Evolutionary conservation across 2,888 invertebrate species (phyloP), one percentile per base, ranked within the genome.

Genomic region (Embidobia sp.): DNA sequence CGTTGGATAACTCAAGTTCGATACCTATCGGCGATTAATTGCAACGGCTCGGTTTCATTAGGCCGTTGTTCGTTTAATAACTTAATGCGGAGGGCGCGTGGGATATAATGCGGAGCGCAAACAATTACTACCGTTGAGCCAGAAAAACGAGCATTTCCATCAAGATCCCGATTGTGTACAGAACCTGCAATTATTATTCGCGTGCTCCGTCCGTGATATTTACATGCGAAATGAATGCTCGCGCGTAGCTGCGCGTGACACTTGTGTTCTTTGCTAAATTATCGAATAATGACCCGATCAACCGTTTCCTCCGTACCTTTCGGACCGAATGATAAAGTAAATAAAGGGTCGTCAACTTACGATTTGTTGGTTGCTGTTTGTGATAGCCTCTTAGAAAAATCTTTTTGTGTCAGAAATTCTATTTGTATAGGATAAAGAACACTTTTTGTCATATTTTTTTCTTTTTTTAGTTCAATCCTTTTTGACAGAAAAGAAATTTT

Each of bases 281-380:
- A 27, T 55, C 76, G 19, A 76, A 78, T 76, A 78, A 76, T 76
- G 33, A 53, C 55, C 42, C 18, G 76, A 64, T 33, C 31, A 59
- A 37, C 44, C 48, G 22, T 22, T n/a, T n/a, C n/a, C n/a, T n/a
- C n/a, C n/a, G n/a, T n/a, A n/a, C n/a, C n/a, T n/a, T n/a, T n/a
- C n/a, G n/a, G n/a, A n/a, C n/a, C n/a, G n/a, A n/a, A n/a, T n/a
- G n/a, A n/a, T n/a, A n/a, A n/a, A n/a, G n/a, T n/a, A n/a, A n/a
- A n/a, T n/a, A n/a, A n/a, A n/a, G n/a, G n/a, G n/a, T n/a, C n/a
- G n/a, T n/a, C n/a, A n/a, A n/a, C n/a, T n/a, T n/a, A n/a, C n/a
- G n/a, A n/a, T n/a, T n/a, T n/a, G n/a, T n/a, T n/a, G n/a, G n/a
- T n/a, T n/a, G n/a, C n/a, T n/a, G n/a, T n/a, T n/a, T n/a, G n/a